phyloP scores from a whole-genome alignment of 1,140 invertebrate genomes.

The Anastatus disparis region DNA sequence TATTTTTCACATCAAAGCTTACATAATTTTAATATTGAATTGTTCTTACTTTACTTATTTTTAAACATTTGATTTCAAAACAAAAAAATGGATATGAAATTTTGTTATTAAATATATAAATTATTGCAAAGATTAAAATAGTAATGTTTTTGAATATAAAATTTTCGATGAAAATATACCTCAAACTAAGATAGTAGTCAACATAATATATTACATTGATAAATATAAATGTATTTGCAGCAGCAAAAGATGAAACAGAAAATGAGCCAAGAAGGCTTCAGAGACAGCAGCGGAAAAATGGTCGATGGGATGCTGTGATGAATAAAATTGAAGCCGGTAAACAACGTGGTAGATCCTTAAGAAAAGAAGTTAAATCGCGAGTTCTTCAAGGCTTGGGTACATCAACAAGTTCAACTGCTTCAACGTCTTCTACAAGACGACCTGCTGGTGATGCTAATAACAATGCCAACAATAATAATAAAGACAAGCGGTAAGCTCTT shows the following conservation, averaged over 20 bases:
- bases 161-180: too few relatives aligned
- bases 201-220: too few relatives aligned
- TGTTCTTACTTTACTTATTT: too few relatives aligned
- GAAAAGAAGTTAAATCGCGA: constrained; percentile 85
- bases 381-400: constrained; percentile 66
- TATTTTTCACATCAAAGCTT: too few relatives aligned
- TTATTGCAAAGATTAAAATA: too few relatives aligned
- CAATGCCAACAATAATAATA: constrained; percentile 50
- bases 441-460: constrained; percentile 55
- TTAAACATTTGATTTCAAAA: too few relatives aligned
- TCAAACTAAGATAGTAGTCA: too few relatives aligned
- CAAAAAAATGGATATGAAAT: too few relatives aligned
- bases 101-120: too few relatives aligned
- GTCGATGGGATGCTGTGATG: constrained; percentile 83
- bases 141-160: too few relatives aligned
- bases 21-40: too few relatives aligned
- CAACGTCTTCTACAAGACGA: constrained; percentile 50
- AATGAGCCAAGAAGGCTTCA: constrained; percentile 55
- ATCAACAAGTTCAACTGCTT: constrained; percentile 46
- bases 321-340: constrained; percentile 82
- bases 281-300: constrained; percentile 64
- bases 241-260: constrained; percentile 55
- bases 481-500: constrained; percentile 58
- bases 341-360: constrained; percentile 73
- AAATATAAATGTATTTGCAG: too few relatives aligned